A percentile compares a stretch with the other conserved stretches of the same genome.
Conservation (phyloP, 2,797 vertebrate genomes). For the Artibeus jamaicensis region DNA sequence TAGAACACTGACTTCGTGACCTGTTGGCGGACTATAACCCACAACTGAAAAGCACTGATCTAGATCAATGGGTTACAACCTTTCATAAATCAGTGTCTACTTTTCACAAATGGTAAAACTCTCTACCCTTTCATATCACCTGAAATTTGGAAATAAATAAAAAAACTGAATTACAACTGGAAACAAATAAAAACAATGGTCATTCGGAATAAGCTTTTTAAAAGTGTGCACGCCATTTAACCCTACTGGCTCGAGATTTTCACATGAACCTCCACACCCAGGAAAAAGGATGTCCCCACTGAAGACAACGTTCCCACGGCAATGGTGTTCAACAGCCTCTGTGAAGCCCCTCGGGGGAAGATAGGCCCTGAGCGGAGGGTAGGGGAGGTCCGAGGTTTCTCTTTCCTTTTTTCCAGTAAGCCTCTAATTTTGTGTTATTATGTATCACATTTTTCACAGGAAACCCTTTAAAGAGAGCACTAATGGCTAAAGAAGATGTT, state of each 20-base stretch:
- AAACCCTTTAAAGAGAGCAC: neutral
- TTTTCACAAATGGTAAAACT: conserved; percentile 10
- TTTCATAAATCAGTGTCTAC: neutral
- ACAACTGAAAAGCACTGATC: neutral
- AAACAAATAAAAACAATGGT: neutral
- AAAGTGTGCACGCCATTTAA: neutral
- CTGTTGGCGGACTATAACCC: neutral
- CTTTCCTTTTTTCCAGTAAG: neutral
- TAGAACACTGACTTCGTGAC: neutral
- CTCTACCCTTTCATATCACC: neutral
- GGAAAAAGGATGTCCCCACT: neutral
- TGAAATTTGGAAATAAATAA: conserved; percentile 9
- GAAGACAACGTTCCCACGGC: neutral
- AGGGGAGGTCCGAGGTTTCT: neutral
- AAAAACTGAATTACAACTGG: neutral
- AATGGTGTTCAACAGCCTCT: neutral
- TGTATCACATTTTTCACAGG: neutral
- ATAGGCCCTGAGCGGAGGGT: rapidly evolving
- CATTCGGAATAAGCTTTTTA: neutral
- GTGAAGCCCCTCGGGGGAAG: neutral
- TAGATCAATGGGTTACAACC: neutral
- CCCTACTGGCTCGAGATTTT: neutral
- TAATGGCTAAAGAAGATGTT: neutral
- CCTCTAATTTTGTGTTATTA: neutral
- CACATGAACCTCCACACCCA: rapidly evolving